phyloP scores from a whole-genome alignment of 2,797 vertebrate genomes.

The Columba guinea region DNA sequence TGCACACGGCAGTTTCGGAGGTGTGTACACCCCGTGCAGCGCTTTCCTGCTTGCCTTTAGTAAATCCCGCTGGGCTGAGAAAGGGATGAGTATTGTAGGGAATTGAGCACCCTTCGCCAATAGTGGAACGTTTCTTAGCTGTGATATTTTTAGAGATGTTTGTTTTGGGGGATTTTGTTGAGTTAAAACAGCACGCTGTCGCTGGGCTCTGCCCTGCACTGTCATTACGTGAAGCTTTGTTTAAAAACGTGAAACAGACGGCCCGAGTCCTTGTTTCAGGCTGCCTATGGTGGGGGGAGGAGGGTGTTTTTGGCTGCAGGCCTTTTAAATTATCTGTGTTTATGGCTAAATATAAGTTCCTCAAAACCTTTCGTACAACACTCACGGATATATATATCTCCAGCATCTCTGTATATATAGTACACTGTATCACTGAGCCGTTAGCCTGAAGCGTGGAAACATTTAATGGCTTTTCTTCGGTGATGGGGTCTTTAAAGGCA shows the following conservation, averaged over 20 bases:
- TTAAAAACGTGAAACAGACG: slow-evolving; percentile 16
- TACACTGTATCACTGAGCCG: not conserved
- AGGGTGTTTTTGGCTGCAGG: not conserved
- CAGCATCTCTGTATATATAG: slow-evolving; percentile 2
- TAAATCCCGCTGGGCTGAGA: not conserved
- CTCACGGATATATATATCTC: slow-evolving; percentile 3
- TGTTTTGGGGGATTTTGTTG: not conserved
- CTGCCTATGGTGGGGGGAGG: not conserved
- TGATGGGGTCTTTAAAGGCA: not conserved
- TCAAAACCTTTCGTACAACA: slow-evolving; percentile 31
- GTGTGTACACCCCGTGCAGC: fast-evolving
- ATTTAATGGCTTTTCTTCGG: not conserved
- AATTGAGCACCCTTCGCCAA: not conserved
- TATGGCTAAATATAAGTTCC: slow-evolving; percentile 55
- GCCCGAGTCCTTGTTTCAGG: not conserved
- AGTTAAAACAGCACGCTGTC: not conserved
- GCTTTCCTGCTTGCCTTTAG: not conserved
- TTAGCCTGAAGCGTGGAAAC: slow-evolving; percentile 37
- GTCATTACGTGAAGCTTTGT: slow-evolving; percentile 39
- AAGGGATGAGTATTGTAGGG: not conserved
- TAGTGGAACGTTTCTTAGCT: not conserved
- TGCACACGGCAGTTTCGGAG: fast-evolving
- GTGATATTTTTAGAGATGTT: slow-evolving; percentile 13
- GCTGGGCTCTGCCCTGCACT: not conserved
- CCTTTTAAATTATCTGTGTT: slow-evolving; percentile 68